These are phyloP conservation scores for Genyomyrus donnyi DNA, from an alignment of 2,113 vertebrate species.

Conservation along the genomic window DNA sequence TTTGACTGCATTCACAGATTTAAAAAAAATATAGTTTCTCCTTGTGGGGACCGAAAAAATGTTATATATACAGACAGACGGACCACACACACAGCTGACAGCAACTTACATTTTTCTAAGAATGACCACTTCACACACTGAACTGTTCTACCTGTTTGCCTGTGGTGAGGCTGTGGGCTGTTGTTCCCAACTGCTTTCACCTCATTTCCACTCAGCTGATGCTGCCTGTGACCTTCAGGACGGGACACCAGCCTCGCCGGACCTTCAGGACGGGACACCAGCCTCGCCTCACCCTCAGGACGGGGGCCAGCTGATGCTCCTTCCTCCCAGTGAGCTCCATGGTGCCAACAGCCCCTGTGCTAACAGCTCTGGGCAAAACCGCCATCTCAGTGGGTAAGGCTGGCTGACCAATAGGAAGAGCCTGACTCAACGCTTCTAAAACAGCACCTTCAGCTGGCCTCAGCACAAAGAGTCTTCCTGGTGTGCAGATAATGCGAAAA, in stretches of 20 bases:
- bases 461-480: neutral
- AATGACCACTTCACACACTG: neutral
- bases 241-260: neutral
- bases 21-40: neutral
- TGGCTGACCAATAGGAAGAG: neutral
- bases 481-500: neutral
- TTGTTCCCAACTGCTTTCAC: neutral
- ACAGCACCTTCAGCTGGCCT: neutral
- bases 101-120: neutral
- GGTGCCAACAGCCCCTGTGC: neutral
- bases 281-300: neutral
- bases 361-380: neutral
- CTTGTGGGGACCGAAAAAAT: neutral
- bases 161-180: neutral
- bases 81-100: slow-evolving; percentile 15
- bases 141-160: neutral
- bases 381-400: neutral
- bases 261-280: neutral
- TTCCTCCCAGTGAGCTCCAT: neutral
- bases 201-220: neutral
- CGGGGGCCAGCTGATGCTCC: neutral
- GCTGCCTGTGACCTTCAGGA: neutral
- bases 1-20: neutral
- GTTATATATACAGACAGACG: neutral
- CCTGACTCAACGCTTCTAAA: neutral